Conservation (phyloP, 2,797 vertebrate genomes). For the Argya squamiceps region DNA sequence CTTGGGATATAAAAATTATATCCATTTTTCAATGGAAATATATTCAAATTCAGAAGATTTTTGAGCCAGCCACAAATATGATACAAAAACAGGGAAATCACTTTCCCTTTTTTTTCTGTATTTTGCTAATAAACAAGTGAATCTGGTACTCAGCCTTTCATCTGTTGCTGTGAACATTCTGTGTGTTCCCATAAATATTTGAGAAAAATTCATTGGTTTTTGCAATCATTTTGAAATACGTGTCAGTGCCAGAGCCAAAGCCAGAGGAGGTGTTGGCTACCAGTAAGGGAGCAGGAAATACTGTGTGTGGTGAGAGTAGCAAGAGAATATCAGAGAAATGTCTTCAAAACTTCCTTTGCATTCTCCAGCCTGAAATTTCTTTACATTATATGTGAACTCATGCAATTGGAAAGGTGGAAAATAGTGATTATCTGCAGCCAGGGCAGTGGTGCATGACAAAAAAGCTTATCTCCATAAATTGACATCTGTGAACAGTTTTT, state of each 20-base stretch:
- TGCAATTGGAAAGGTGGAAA: background rate
- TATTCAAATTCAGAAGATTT: background rate
- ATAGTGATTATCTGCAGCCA: background rate
- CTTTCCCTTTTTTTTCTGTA: fast-evolving
- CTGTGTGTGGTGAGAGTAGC: background rate
- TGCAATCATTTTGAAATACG: background rate
- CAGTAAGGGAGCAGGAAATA: background rate
- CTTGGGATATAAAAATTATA: background rate
- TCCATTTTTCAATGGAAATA: background rate
- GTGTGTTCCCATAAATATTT: background rate
- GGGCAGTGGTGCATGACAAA: background rate
- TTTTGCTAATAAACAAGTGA: background rate
- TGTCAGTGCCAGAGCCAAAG: background rate
- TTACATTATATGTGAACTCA: background rate
- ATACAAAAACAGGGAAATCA: background rate
- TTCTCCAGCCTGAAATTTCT: background rate
- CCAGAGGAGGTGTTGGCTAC: background rate
- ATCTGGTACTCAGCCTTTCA: background rate
- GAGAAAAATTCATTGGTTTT: background rate
- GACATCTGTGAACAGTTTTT: background rate
- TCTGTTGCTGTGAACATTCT: background rate
- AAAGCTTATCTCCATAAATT: background rate
- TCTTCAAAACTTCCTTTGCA: background rate
- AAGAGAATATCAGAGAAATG: background rate
- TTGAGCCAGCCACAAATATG: background rate